Evolutionary conservation across 2,888 invertebrate species (phyloP), one percentile per base, ranked within the genome.

Genomic region (Biston stratarius): DNA sequence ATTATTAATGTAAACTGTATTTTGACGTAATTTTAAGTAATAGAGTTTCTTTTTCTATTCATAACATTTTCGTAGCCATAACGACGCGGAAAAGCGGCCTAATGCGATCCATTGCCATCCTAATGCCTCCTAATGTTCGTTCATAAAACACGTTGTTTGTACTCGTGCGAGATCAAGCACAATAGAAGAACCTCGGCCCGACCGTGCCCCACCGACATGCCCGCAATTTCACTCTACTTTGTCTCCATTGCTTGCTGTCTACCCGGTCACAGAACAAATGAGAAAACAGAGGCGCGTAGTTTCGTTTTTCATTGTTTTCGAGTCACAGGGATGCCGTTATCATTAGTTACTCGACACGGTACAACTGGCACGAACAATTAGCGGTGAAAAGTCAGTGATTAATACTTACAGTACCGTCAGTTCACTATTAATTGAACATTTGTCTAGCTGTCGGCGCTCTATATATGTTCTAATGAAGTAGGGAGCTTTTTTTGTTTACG

Each of bases 91-190:
- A 87, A 84, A 83, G 85, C 73, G 77, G 80, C 83, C 83, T 87
- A 87, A 89, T 89, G 87, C 89, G 84, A 87, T 86, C 84, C 87
- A 83, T 86, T 86, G 6, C 38, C 38, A 38, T 38, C 38, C 38
- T 38, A 38, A 38, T 38, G 86, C 77, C 79, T 75, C 79, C 78
- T 89, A 90, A 92, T 91, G 89, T 83, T 81, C 80, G 81, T 83
- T 85, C 87, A 89, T 91, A 91, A 90, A 92, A 90, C 88, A 90
- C 88, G 86, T 88, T 90, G 89, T 91, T 91, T 89, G 88, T 85
- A 80, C 24, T 24, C 24, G 24, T 24, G 24, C 74, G 80, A 79
- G 81, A 83, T 87, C 83, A 82, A 81, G 82, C 79, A 90, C 88
- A 91, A 91, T 88, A 83, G 87, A 77, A 81, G 79, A 79, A 70